Percentiles rank a stretch among this genome's conserved stretches.
Evolutionary conservation across 1,140 invertebrate species (phyloP).

Genomic region (Procambarus clarkii): DNA sequence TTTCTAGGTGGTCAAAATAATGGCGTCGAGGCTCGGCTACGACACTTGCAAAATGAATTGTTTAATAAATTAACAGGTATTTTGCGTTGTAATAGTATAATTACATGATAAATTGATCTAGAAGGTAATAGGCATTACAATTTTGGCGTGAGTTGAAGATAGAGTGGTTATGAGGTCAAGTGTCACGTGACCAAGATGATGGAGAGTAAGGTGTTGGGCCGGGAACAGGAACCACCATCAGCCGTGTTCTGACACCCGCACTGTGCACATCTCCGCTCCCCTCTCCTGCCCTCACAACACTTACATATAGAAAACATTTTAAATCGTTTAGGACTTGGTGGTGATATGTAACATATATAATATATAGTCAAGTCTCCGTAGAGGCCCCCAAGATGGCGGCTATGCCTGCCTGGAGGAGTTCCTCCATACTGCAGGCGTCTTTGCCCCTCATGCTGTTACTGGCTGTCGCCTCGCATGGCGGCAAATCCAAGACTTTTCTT

Average conservation of each 20-base stretch:
- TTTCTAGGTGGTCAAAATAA: not conserved
- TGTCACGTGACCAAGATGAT: not conserved
- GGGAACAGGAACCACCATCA: not conserved
- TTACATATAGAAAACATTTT: not conserved
- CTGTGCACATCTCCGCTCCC: not conserved
- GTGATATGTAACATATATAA: not conserved
- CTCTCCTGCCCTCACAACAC: not conserved
- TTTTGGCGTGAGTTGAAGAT: not conserved
- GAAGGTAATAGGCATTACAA: too few species aligned
- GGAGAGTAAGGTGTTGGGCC: not conserved
- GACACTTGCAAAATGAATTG: too few species aligned
- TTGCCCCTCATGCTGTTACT: not conserved
- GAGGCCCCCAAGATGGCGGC: constrained; percentile 11
- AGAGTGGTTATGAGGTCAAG: not conserved
- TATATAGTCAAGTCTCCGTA: not conserved
- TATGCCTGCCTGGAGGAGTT: not conserved
- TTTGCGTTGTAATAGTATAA: too few species aligned
- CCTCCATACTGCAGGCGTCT: not conserved
- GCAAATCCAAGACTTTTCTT: constrained; percentile 21
- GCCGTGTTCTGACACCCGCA: not conserved
- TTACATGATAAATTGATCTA: too few species aligned
- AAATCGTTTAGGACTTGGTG: not conserved
- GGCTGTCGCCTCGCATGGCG: not conserved
- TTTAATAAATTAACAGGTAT: too few species aligned
- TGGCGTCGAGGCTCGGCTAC: not conserved